Percentiles rank a stretch among this genome's conserved stretches.
phyloP scores from a whole-genome alignment of 2,113 vertebrate genomes.

The Gymnarchus niloticus region DNA sequence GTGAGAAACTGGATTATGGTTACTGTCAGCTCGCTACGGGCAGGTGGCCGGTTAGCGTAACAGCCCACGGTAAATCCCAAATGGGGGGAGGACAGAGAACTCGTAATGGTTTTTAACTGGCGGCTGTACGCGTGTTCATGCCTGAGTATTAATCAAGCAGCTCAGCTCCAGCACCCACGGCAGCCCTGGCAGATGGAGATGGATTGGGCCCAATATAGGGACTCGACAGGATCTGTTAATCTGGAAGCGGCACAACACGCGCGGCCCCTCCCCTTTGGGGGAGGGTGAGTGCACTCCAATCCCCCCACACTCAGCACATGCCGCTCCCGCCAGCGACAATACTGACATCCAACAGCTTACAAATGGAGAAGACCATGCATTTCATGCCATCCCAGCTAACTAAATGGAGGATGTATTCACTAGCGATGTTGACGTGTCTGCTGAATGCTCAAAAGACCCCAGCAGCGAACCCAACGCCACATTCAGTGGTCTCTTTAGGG shows the following conservation, averaged over 20 bases:
- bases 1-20: background rate
- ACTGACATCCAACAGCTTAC: background rate
- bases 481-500: too few species aligned
- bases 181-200: conserved; percentile 6
- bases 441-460: too few species aligned
- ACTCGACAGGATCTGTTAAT: background rate
- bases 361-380: background rate
- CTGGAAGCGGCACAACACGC: background rate
- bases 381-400: background rate
- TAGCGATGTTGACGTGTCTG: too few species aligned
- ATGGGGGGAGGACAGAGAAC: background rate
- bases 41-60: conserved; percentile 4
- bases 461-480: too few species aligned
- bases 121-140: background rate
- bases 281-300: too few species aligned
- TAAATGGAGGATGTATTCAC: background rate
- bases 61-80: background rate
- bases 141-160: conserved; percentile 18
- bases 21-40: background rate
- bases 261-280: background rate
- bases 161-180: conserved; percentile 5
- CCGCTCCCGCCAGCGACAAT: background rate
- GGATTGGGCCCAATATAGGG: background rate
- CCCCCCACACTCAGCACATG: too few species aligned
- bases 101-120: conserved; percentile 1